Evolutionary conservation across 2,797 vertebrate species (phyloP).

Genomic region (Psittacula echo): DNA sequence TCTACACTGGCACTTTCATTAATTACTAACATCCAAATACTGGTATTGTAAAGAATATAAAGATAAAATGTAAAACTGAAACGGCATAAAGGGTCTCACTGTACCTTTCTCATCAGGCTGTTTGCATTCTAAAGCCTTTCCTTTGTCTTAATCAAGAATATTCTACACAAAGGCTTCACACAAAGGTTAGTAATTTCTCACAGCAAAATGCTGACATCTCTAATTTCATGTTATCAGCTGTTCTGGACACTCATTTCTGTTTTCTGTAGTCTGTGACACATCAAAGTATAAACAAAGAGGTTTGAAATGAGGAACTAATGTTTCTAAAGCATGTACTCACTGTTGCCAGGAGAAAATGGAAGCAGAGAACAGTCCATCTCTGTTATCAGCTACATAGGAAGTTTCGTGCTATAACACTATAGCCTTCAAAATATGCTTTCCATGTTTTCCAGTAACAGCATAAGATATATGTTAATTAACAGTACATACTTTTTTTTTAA

Average conservation of each 20-base stretch:
- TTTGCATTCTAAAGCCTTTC: constrained; percentile 39
- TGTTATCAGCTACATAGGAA: not conserved
- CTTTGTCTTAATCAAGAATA: constrained; percentile 52
- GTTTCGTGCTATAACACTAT: not conserved
- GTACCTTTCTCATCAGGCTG: not conserved
- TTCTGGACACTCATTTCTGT: constrained; percentile 18
- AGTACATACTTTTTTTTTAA: not conserved
- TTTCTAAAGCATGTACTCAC: not conserved
- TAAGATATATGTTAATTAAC: not conserved
- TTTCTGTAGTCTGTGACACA: not conserved
- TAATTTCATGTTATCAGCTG: constrained; percentile 43
- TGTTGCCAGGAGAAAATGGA: constrained; percentile 2
- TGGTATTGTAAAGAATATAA: not conserved
- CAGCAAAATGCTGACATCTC: constrained; percentile 42
- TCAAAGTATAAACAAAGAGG: not conserved
- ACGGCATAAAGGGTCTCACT: not conserved
- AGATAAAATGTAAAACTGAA: not conserved
- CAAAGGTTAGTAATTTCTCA: constrained; percentile 41
- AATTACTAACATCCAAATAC: not conserved
- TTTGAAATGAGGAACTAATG: not conserved
- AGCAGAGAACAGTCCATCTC: not conserved
- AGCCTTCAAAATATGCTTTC: not conserved
- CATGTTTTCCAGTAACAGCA: not conserved
- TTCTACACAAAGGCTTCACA: constrained; percentile 30
- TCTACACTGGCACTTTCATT: not conserved